Base-by-base conservation (phyloP, 2,113 vertebrate species). In the Sebastes schlegelii region DNA sequence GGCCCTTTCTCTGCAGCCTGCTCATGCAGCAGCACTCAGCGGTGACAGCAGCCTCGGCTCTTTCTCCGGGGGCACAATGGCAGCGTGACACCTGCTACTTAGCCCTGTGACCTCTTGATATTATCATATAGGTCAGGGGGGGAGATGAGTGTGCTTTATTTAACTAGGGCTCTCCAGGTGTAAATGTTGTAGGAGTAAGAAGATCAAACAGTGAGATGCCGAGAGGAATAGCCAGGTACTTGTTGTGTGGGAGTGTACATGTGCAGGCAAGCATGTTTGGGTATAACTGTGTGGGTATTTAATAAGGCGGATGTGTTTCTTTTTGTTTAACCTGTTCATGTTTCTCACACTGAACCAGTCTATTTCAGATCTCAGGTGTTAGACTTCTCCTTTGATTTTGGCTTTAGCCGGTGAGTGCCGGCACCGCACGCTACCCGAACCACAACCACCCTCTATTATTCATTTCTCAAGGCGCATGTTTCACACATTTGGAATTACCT, bases 1-100 rank as follows among this genome's bases (percentile, higher is more conserved):
- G 87, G 87, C 84, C 90, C 40, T 91, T 87, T 90, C 73, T 89
- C 81, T 74, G 80, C 89, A 88, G 84, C 88, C 70, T 76, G 78
- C 71, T 91, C 84, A 88, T 84, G 87, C 86, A 88, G 86, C 88
- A 71, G 77, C 86, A 73, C 73, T 80, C 78, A 49, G 48, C 70
- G 34, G 16, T 63, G 49, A 54, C 77, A 70, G 69, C 72, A 64
- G 66, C 71, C 54, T 80, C 48, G 1, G 21, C 73, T 81, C 74
- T 74, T 86, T 89, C 82, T 88, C 86, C 64, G 63, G 71, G 60
- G 80, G 78, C 80, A 88, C 84, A 83, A 81, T 82, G 82, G 73
- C 65, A 69, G 66, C 21, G 9, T 73, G 87, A 72, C 85, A 91
- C 91, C 86, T 77, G 74, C 72, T 85, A 43, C 79, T 92, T 85